phyloP scores from a whole-genome alignment of 1,140 invertebrate species.

The Brevipalpus yothersi region DNA sequence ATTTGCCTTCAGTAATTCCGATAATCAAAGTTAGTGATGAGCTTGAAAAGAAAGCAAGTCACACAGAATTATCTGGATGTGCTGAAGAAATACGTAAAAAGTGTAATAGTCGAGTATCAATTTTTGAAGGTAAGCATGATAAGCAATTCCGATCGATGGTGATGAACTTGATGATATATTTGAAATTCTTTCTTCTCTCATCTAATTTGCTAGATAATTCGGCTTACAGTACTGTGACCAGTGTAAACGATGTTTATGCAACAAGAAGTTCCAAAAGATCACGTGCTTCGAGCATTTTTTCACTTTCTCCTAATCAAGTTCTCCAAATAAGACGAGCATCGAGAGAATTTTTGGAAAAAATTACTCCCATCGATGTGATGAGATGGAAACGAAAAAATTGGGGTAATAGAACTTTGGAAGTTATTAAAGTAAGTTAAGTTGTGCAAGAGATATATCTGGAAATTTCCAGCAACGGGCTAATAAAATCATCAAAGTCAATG shows the following conservation, averaged over 20 bases:
- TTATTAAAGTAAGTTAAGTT: background rate
- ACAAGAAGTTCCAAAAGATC: background rate
- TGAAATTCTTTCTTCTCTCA: background rate
- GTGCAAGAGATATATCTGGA: background rate
- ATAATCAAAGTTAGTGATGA: background rate
- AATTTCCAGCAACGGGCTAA: too few relatives aligned
- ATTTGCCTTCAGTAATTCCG: background rate
- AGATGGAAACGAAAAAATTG: slow-evolving; percentile 5
- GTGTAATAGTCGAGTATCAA: background rate
- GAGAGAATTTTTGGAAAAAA: slow-evolving; percentile 3
- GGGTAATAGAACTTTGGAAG: slow-evolving; percentile 1
- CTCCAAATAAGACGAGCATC: slow-evolving; percentile 3
- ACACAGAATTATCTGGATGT: too few relatives aligned
- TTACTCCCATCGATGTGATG: slow-evolving; percentile 5
- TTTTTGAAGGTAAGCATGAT: background rate
- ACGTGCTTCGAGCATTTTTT: background rate
- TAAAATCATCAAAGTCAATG: too few relatives aligned
- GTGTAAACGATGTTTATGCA: background rate
- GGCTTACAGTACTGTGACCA: background rate
- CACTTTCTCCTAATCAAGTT: background rate
- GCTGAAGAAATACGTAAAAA: background rate
- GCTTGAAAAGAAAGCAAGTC: background rate
- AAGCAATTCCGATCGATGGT: background rate
- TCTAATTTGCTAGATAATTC: background rate
- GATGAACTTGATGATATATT: background rate